These are phyloP conservation scores for Carlito syrichta DNA, from an alignment of 2,113 vertebrate species.

Conservation along the genomic window DNA sequence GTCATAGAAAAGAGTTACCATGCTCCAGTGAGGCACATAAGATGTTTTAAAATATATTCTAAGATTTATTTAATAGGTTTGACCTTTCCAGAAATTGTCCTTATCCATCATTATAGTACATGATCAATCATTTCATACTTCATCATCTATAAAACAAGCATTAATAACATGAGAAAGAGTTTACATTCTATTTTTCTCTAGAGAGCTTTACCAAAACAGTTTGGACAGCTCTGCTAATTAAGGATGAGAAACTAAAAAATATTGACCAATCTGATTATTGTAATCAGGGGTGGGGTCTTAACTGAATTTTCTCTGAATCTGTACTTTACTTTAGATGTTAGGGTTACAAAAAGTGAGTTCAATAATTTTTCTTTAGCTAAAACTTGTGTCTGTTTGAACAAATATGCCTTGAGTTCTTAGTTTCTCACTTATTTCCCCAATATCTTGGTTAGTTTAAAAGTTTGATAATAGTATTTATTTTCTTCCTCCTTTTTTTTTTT, in stretches of 20 bases:
- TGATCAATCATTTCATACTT: conserved; percentile 81
- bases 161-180: conserved; percentile 64
- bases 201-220: conserved; percentile 11
- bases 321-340: conserved; percentile 23
- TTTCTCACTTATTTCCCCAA: background rate
- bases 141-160: conserved; percentile 75
- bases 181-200: conserved; percentile 67
- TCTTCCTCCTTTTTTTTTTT: too few species aligned
- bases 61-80: conserved; percentile 83
- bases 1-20: conserved; percentile 71
- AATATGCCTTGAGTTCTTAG: background rate
- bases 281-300: background rate
- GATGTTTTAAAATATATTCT: conserved; percentile 69
- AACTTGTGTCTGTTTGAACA: background rate
- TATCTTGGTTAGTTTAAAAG: background rate
- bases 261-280: background rate
- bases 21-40: conserved; percentile 59
- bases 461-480: too few species aligned
- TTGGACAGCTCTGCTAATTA: conserved; percentile 65
- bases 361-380: background rate
- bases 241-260: background rate
- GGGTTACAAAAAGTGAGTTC: background rate
- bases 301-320: conserved; percentile 1
- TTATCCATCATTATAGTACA: conserved; percentile 81
- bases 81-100: conserved; percentile 84